These are phyloP conservation scores for Cephalopachus bancanus DNA, from an alignment of 2,797 vertebrate genomes.

Conservation along the genomic window DNA sequence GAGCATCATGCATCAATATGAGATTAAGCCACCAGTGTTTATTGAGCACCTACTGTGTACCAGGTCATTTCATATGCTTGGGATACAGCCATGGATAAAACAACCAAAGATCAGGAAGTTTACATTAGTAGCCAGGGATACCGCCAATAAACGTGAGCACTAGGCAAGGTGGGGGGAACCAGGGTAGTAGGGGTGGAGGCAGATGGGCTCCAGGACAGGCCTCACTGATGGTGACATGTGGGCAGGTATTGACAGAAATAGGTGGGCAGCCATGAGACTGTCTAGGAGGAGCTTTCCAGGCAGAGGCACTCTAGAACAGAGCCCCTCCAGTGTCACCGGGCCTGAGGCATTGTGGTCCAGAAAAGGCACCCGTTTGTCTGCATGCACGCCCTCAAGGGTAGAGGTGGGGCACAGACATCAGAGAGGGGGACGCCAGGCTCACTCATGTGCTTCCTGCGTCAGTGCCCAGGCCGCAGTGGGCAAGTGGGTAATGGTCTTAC, in stretches of 20 bases:
- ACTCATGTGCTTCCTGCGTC: fast-evolving
- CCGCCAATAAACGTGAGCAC: neutral
- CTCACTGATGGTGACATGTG: neutral
- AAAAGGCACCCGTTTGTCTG: neutral
- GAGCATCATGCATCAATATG: neutral
- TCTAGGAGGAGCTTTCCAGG: neutral
- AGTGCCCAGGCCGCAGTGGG: too few relatives aligned
- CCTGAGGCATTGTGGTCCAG: neutral
- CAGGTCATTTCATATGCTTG: neutral
- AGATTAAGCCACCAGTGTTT: neutral
- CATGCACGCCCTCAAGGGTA: neutral
- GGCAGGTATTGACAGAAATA: neutral
- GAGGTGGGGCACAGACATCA: too few relatives aligned
- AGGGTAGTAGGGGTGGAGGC: neutral
- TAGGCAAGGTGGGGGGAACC: neutral
- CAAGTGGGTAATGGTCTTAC: neutral
- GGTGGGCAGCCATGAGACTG: neutral
- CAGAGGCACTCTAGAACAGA: slow-evolving; percentile 54
- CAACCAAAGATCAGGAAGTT: neutral
- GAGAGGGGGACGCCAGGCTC: fast-evolving
- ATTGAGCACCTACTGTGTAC: neutral
- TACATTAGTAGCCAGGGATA: neutral
- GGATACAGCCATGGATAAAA: neutral
- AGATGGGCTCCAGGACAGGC: neutral
- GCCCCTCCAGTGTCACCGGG: neutral